A percentile compares a stretch with the other conserved stretches of the same genome.
phyloP scores from a whole-genome alignment of 2,797 vertebrate genomes.

The Enteromius argenteus region DNA sequence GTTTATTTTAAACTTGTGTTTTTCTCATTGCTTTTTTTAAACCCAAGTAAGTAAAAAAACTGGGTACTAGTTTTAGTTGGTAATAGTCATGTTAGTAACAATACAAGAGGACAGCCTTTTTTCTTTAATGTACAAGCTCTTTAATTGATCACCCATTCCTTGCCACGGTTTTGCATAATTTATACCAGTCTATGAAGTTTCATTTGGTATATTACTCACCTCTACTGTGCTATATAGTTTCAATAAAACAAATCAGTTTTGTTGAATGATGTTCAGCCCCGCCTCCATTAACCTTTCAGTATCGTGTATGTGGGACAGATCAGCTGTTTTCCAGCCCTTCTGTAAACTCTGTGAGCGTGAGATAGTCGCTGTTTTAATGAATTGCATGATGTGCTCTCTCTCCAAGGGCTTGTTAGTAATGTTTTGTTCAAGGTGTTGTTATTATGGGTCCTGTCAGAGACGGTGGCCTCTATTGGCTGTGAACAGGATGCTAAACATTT shows the following conservation, averaged over 20 bases:
- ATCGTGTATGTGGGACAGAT: background rate
- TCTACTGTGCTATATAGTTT: slow-evolving; percentile 4
- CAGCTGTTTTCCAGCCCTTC: slow-evolving; percentile 16
- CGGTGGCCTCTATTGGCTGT: background rate
- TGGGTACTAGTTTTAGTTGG: background rate
- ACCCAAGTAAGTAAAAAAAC: background rate
- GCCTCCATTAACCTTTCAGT: background rate
- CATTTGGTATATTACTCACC: background rate
- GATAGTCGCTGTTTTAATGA: slow-evolving; percentile 3
- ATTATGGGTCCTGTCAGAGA: slow-evolving; percentile 16
- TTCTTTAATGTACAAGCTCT: background rate
- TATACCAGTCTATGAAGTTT: background rate
- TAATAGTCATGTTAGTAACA: background rate
- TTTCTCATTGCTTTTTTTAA: background rate
- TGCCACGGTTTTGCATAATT: background rate
- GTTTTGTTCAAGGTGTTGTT: slow-evolving; percentile 42
- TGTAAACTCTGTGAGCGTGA: background rate
- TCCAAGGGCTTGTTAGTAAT: slow-evolving; percentile 37
- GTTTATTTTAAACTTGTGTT: background rate
- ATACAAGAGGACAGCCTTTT: background rate
- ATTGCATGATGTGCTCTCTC: slow-evolving; percentile 7
- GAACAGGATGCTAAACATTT: slow-evolving; percentile 24
- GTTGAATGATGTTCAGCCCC: background rate
- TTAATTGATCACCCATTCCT: background rate
- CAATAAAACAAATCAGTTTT: background rate